phyloP scores from a whole-genome alignment of 2,797 vertebrate genomes.

The Sebastes itinus region DNA sequence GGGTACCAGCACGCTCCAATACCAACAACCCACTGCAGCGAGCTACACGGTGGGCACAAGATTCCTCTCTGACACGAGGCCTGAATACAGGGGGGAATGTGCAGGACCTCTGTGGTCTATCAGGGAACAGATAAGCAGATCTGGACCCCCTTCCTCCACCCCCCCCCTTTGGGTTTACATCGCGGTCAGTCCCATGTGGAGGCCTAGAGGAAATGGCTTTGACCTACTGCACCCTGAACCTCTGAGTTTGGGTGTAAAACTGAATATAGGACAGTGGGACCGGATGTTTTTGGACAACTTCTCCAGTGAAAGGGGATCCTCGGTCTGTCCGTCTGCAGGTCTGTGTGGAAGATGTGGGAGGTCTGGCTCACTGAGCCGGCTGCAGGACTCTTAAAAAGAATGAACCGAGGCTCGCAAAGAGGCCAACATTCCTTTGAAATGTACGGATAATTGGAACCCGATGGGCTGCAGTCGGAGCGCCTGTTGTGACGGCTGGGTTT shows the following conservation, averaged over 20 bases:
- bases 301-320: conserved; percentile 59
- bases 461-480: conserved; percentile 75
- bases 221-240: conserved; percentile 70
- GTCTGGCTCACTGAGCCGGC: conserved; percentile 68
- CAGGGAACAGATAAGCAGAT: conserved; percentile 36
- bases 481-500: conserved; percentile 78
- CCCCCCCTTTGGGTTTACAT: conserved; percentile 43
- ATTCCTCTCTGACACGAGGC: conserved; percentile 34
- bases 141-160: conserved; percentile 17
- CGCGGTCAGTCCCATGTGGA: conserved; percentile 59
- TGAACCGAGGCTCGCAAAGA: conserved; percentile 69
- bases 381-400: conserved; percentile 70
- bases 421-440: conserved; percentile 82
- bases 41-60: conserved; percentile 35
- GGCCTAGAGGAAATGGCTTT: conserved; percentile 72
- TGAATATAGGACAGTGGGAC: conserved; percentile 64
- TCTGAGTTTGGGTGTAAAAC: conserved; percentile 62
- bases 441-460: conserved; percentile 82
- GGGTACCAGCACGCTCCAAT: conserved; percentile 54
- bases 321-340: conserved; percentile 46
- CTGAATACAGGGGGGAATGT: conserved; percentile 4
- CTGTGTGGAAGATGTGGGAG: conserved; percentile 73
- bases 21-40: conserved; percentile 29
- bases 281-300: conserved; percentile 73
- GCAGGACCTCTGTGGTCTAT: conserved; percentile 23